A percentile compares a stretch with the other conserved stretches of the same genome.
phyloP scores from a whole-genome alignment of 1,140 invertebrate species.

The Drosophila pseudoananassae region DNA sequence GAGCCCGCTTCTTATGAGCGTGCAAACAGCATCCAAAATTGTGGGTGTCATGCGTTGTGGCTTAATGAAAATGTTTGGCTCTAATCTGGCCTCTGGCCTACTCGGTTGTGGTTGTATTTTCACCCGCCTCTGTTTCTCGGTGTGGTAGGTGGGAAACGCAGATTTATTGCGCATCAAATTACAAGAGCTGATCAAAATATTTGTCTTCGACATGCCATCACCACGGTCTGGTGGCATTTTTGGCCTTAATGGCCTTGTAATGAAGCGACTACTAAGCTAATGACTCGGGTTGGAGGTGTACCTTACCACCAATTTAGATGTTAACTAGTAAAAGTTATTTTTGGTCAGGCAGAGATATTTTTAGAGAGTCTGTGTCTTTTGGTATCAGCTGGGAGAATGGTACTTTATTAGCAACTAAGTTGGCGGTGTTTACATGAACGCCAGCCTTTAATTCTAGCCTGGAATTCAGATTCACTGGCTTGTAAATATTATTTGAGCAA shows the following conservation, averaged over 20 bases:
- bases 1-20: slow-evolving; percentile 72
- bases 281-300: slow-evolving; percentile 2
- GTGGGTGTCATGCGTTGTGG: slow-evolving; percentile 72
- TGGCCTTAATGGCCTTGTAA: slow-evolving; percentile 46
- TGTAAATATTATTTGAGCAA: background rate
- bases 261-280: slow-evolving; percentile 51
- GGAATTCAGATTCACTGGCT: background rate
- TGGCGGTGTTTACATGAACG: background rate
- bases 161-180: slow-evolving; percentile 79
- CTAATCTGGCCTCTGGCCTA: slow-evolving; percentile 13
- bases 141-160: slow-evolving; percentile 57
- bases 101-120: slow-evolving; percentile 31
- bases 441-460: background rate
- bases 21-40: slow-evolving; percentile 57
- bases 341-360: slow-evolving; percentile 9
- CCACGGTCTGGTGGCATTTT: slow-evolving; percentile 40
- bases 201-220: slow-evolving; percentile 16
- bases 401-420: slow-evolving; percentile 1
- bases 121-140: slow-evolving; percentile 25
- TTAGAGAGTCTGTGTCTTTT: background rate
- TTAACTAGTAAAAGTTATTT: slow-evolving; percentile 17
- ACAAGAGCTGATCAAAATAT: slow-evolving; percentile 47
- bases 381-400: background rate
- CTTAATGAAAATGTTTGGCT: slow-evolving; percentile 74
- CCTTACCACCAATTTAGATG: slow-evolving; percentile 32